phyloP scores from a whole-genome alignment of 1,140 invertebrate genomes.

The Bombus terrestris region DNA sequence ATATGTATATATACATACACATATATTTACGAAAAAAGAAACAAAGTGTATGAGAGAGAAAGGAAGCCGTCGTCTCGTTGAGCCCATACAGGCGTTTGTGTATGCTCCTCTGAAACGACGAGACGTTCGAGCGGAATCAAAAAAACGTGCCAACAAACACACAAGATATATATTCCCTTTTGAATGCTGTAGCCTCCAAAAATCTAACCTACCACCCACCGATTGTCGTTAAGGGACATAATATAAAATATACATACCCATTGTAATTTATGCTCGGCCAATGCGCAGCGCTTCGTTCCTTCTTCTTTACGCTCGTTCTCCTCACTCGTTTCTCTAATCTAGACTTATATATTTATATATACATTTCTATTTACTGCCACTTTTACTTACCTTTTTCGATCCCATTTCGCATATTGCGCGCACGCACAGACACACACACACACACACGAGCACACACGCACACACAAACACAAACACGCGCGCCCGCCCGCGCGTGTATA shows the following conservation, averaged over 20 bases:
- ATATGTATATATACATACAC: constrained; percentile 2
- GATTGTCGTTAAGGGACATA: constrained; percentile 47
- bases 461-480: accelerated
- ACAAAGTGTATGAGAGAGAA: constrained; percentile 52
- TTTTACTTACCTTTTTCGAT: background rate
- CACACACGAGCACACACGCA: too few relatives aligned
- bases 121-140: constrained; percentile 40
- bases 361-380: constrained; percentile 18
- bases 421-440: background rate
- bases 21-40: constrained; percentile 31
- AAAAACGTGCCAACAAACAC: constrained; percentile 37
- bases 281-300: constrained; percentile 75
- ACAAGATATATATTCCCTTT: constrained; percentile 45
- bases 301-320: constrained; percentile 39
- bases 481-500: background rate
- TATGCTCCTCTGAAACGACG: constrained; percentile 45
- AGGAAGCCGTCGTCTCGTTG: constrained; percentile 54
- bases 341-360: constrained; percentile 15
- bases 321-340: constrained; percentile 9
- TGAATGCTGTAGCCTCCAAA: constrained; percentile 75
- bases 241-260: constrained; percentile 56
- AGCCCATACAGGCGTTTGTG: constrained; percentile 26
- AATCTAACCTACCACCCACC: constrained; percentile 73
- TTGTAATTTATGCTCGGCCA: constrained; percentile 75
- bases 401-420: constrained; percentile 4